Evolutionary conservation across 2,113 vertebrate species (phyloP).

Genomic region (Syngnathus scovelli): DNA sequence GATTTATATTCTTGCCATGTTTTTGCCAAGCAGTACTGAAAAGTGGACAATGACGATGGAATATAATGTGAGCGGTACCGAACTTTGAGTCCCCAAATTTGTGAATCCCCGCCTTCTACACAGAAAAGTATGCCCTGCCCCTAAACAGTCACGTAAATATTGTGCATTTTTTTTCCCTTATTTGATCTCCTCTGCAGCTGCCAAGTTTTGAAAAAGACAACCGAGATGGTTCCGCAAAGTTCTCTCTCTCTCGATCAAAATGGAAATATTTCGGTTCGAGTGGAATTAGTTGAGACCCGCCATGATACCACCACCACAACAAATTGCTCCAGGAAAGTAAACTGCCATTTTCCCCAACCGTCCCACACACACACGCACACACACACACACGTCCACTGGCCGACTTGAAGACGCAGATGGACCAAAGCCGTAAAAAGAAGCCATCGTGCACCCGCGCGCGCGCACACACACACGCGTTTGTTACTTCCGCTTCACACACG

Average conservation of each 20-base stretch:
- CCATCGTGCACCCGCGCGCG: slow-evolving; percentile 56
- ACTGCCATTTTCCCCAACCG: slow-evolving; percentile 6
- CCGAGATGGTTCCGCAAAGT: neutral
- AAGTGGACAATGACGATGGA: too few relatives aligned
- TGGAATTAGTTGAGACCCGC: neutral
- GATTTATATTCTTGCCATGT: too few relatives aligned
- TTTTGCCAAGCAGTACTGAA: too few relatives aligned
- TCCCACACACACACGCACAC: slow-evolving; percentile 14
- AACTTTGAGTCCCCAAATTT: too few relatives aligned
- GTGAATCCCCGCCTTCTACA: too few relatives aligned
- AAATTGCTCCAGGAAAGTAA: slow-evolving; percentile 11
- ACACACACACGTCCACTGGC: slow-evolving; percentile 14
- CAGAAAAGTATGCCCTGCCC: too few relatives aligned
- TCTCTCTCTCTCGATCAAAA: neutral
- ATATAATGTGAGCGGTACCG: too few relatives aligned
- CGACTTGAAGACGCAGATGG: slow-evolving; percentile 51
- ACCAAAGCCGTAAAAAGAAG: slow-evolving; percentile 52
- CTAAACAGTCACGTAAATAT: neutral
- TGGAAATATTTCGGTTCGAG: neutral
- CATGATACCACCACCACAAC: neutral
- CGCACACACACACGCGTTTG: slow-evolving; percentile 37
- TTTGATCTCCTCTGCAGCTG: neutral
- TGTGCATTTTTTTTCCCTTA: neutral
- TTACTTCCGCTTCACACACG: slow-evolving; percentile 45
- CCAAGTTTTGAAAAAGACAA: neutral